These are phyloP conservation scores for Oopsacas minuta DNA, from an alignment of 37 sponge, comb jelly and placozoan species.

Conservation along the genomic window DNA sequence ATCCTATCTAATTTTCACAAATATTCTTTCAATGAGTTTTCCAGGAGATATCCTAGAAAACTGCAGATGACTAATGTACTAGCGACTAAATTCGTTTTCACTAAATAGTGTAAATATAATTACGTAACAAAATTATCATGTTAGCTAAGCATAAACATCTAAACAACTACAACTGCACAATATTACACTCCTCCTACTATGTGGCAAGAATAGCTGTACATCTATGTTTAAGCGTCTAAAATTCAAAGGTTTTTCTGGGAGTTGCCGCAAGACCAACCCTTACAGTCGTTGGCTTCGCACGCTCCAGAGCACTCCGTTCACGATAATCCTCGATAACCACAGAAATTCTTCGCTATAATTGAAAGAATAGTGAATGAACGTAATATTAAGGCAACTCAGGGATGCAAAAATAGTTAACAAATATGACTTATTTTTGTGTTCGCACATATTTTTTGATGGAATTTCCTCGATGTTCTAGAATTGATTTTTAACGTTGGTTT, in stretches of 20 bases:
- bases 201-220: conserved; percentile 19
- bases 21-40: background rate
- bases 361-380: too few relatives aligned
- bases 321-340: background rate
- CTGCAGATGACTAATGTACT: background rate
- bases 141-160: background rate
- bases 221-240: conserved; percentile 10
- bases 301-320: conserved; percentile 13
- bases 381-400: too few relatives aligned
- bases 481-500: too few relatives aligned
- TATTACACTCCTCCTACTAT: conserved; percentile 16
- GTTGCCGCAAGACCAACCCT: background rate
- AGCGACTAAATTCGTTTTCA: background rate
- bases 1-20: too few relatives aligned
- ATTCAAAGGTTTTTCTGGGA: background rate
- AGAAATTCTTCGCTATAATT: too few relatives aligned
- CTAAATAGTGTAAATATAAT: background rate
- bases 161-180: conserved; percentile 19
- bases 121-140: background rate
- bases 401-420: too few relatives aligned
- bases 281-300: conserved; percentile 9
- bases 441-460: too few relatives aligned
- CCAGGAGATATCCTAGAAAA: background rate
- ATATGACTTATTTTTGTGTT: too few relatives aligned
- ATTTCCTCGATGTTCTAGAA: too few relatives aligned